These are phyloP conservation scores for Lateolabrax maculatus DNA, from an alignment of 2,797 vertebrate species.

Conservation along the genomic window DNA sequence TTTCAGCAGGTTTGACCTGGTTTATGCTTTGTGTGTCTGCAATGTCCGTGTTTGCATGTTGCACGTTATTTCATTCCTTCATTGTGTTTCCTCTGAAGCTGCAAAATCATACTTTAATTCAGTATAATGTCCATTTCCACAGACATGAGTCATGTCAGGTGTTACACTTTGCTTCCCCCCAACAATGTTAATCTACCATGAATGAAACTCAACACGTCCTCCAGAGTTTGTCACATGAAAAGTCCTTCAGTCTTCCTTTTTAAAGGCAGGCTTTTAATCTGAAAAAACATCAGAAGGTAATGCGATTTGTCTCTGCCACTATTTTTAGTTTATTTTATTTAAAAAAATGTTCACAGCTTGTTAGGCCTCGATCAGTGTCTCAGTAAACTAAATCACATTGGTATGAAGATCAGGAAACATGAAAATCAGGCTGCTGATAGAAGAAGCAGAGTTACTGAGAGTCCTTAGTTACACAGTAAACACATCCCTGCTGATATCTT, in stretches of 20 bases:
- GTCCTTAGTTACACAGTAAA: neutral
- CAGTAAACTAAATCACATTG: neutral
- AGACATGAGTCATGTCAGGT: neutral
- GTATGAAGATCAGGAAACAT: neutral
- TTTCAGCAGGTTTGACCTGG: neutral
- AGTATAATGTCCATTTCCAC: neutral
- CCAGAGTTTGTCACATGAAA: neutral
- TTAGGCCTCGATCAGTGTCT: neutral
- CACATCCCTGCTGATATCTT: neutral
- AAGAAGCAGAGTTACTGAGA: neutral
- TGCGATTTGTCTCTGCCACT: neutral
- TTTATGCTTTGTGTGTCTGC: neutral
- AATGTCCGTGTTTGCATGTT: neutral
- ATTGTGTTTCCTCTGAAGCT: neutral
- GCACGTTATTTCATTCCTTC: neutral
- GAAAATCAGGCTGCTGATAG: neutral
- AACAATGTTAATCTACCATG: neutral
- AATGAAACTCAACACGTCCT: neutral
- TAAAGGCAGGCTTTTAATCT: neutral
- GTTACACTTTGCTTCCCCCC: neutral
- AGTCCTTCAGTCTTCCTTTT: neutral
- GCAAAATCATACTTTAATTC: neutral
- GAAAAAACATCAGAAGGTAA: too few species aligned
- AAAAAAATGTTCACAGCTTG: neutral
- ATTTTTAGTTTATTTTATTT: neutral